Percentiles rank a stretch among this genome's conserved stretches.
phyloP scores from a whole-genome alignment of 2,113 vertebrate genomes.

The Canis aureus region DNA sequence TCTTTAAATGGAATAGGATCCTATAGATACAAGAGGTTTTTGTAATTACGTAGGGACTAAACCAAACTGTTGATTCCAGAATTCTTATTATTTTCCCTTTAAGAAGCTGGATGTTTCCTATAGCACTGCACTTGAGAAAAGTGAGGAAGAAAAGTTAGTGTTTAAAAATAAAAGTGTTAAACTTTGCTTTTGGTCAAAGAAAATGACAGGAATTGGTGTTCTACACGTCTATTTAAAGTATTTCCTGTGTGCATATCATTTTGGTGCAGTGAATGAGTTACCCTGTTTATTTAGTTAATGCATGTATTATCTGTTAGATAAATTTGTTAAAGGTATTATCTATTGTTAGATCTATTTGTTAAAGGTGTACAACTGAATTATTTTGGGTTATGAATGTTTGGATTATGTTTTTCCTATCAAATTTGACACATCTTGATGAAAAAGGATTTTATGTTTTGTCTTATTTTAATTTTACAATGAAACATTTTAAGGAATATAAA shows the following conservation, averaged over 20 bases:
- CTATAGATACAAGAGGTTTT: constrained; percentile 80
- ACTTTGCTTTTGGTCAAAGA: neutral
- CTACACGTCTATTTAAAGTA: neutral
- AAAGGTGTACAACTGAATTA: neutral
- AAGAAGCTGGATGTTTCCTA: constrained; percentile 20
- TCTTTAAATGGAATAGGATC: constrained; percentile 68
- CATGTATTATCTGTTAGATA: neutral
- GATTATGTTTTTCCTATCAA: constrained; percentile 3
- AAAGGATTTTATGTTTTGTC: neutral
- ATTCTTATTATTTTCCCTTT: constrained; percentile 21
- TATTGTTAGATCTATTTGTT: neutral
- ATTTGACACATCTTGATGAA: constrained; percentile 32
- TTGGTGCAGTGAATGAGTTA: neutral
- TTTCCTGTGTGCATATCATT: neutral
- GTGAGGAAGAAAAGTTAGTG: neutral
- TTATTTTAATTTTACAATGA: constrained; percentile 48
- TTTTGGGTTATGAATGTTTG: neutral
- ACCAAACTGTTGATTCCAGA: constrained; percentile 58
- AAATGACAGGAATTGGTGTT: neutral
- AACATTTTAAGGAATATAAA: constrained; percentile 49
- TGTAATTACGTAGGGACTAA: constrained; percentile 66
- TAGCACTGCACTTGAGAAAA: neutral
- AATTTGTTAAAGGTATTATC: no score
- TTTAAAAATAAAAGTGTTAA: constrained; percentile 29
- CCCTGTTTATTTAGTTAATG: neutral